Evolutionary conservation across 2,888 invertebrate genomes (phyloP), one percentile per base, ranked within the genome.

Genomic region (Oligia fasciuncula): DNA sequence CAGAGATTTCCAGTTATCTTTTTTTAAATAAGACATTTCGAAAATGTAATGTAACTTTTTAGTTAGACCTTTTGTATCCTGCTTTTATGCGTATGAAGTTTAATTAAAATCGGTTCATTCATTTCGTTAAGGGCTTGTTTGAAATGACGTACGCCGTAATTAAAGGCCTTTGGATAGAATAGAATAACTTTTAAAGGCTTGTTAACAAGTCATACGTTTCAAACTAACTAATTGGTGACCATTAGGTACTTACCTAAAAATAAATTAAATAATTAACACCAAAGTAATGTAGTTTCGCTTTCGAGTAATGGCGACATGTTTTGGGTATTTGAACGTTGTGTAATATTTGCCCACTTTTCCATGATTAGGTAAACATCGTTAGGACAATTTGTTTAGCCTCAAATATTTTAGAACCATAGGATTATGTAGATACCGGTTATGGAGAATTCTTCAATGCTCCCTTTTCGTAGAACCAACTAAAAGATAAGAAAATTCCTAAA

Each of bases 341-440:
- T 75, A 87, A 87, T 87, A 83, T 87, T 84, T 85, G 70, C 35
- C 3, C 35, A 87, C 77, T 85, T 85, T 87, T 85, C 66, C 71
- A 54, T 77, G 65, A 65, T 63, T 79, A 72, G 29, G 70, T 65
- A 75, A 84, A 75, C 67, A 73, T 77, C 70, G 74, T 87, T 76
- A 87, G 70, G 73, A 77, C 77, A 65, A 73, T 85, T 84, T 76
- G 72, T 77, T 77, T 68, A 70, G 70, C 63, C 35, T 54, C 73
- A 46, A 73, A 77, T 23, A 78, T 80, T 71, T 74, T 43, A 74
- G 69, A 83, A 63, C 51, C 66, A 54, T 43, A 57, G 66, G 76
- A 79, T 76, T 73, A 63, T 60, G 13, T 49, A 86, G 79, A 74
- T 72, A 74, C 29, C 46, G 29, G 46, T 43, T 69, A 57, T 14